Evolutionary conservation across 2,888 invertebrate species (phyloP).

Genomic region (Macrosiphum euphorbiae): DNA sequence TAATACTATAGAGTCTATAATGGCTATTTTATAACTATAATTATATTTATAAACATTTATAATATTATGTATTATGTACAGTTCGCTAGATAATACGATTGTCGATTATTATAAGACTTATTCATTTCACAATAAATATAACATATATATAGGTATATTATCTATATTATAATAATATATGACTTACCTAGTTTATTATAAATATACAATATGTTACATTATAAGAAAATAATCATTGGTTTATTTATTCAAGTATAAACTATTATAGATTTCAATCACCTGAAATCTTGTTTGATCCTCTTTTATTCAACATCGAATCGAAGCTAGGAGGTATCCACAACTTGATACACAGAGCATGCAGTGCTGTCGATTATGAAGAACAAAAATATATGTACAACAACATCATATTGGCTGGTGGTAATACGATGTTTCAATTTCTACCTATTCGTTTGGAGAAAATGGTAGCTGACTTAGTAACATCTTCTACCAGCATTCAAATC

Average conservation of each 20-base stretch:
- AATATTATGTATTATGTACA: background rate
- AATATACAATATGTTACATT: background rate
- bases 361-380: slow-evolving; percentile 95
- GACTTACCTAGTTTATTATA: background rate
- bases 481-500: slow-evolving; percentile 77
- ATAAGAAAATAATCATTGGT: background rate
- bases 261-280: slow-evolving; percentile 82
- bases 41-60: background rate
- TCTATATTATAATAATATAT: background rate
- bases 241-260: background rate
- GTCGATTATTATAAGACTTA: background rate
- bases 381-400: slow-evolving; percentile 92
- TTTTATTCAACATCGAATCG: slow-evolving; percentile 86
- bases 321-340: slow-evolving; percentile 89
- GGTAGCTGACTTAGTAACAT: slow-evolving; percentile 84
- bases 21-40: background rate
- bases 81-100: background rate
- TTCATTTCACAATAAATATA: background rate
- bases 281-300: slow-evolving; percentile 90
- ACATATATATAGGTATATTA: background rate
- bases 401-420: slow-evolving; percentile 80
- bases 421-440: slow-evolving; percentile 97
- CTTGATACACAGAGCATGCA: slow-evolving; percentile 92
- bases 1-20: too few species aligned
- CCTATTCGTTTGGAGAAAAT: slow-evolving; percentile 98